phyloP scores from a whole-genome alignment of 2,113 vertebrate species.

The Carassius gibelio region DNA sequence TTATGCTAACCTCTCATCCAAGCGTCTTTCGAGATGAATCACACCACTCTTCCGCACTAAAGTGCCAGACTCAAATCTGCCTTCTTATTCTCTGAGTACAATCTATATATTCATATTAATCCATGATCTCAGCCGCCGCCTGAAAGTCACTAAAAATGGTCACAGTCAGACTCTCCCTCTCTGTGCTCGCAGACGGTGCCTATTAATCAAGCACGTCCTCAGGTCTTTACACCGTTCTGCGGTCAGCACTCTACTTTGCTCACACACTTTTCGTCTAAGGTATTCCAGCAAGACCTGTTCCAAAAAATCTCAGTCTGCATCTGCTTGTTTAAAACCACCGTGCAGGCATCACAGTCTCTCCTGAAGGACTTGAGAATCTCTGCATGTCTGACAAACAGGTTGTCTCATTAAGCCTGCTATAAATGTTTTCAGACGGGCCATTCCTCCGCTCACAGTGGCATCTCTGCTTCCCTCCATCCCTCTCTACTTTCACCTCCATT shows the following conservation, averaged over 20 bases:
- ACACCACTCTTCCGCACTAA: neutral
- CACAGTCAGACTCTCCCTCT: neutral
- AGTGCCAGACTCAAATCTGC: neutral
- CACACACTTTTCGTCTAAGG: neutral
- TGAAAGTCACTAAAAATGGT: neutral
- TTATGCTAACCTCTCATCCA: constrained; percentile 33
- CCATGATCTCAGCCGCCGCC: neutral
- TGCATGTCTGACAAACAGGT: constrained; percentile 42
- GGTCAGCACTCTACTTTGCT: neutral
- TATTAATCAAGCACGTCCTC: constrained; percentile 46
- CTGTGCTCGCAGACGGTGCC: neutral
- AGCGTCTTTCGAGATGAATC: constrained; percentile 41
- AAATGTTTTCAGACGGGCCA: constrained; percentile 49
- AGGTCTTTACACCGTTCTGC: neutral
- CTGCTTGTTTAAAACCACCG: constrained; percentile 33
- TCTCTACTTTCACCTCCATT: neutral
- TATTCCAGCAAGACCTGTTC: constrained; percentile 25
- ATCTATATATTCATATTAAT: constrained; percentile 6
- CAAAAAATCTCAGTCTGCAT: constrained; percentile 16
- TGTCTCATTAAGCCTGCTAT: constrained; percentile 56
- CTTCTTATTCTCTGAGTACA: neutral
- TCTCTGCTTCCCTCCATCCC: constrained; percentile 8
- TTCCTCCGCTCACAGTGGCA: neutral
- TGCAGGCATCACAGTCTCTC: neutral
- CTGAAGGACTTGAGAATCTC: constrained; percentile 15